Evolutionary conservation across 2,888 invertebrate species (phyloP), one percentile per base, ranked within the genome.

Genomic region (Scotopteryx bipunctaria): DNA sequence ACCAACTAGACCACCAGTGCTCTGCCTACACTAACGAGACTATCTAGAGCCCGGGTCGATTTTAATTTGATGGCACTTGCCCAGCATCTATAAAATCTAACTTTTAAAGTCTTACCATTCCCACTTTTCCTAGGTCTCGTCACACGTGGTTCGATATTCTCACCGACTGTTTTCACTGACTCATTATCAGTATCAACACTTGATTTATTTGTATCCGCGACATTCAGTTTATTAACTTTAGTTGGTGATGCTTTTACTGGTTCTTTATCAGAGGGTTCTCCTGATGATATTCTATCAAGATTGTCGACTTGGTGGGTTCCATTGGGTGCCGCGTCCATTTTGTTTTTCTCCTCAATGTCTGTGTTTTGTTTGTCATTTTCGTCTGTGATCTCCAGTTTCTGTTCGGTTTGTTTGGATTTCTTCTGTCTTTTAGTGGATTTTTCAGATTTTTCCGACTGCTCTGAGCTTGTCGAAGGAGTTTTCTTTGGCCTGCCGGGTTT

Each of bases 121-220:
- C 17, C 52, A 51, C 32, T 37, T 6, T 47, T 64, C 27, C 63
- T 66, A 29, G 32, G 55, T n/a, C 44, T 40, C 2, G 54, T 54
- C 17, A 48, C 41, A 1, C 36, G 48, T n/a, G 47, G 38, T 21
- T 29, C 48, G 21, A 43, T 27, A 3, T 23, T 2, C 11, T 11
- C 33, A 32, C 17, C 5, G 3, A 2, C n/a, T 3, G 19, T 38
- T 11, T 35, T 33, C 9, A 21, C 9, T 1, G 14, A 29, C 6
- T 41, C 25, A 13, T 33, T 33, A 15, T 21, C 31, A 16, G 27
- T 14, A 0, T 27, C 40, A n/a, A n/a, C n/a, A 2, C n/a, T 19
- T 14, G 16, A 14, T 36, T 42, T 42, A 2, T 41, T 29, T 16
- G 14, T 11, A 13, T 35, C n/a, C 2, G 21, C 1, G 1, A 21